Evolutionary conservation across 2,888 invertebrate species (phyloP).

Genomic region (Aspidiotus rigidus): DNA sequence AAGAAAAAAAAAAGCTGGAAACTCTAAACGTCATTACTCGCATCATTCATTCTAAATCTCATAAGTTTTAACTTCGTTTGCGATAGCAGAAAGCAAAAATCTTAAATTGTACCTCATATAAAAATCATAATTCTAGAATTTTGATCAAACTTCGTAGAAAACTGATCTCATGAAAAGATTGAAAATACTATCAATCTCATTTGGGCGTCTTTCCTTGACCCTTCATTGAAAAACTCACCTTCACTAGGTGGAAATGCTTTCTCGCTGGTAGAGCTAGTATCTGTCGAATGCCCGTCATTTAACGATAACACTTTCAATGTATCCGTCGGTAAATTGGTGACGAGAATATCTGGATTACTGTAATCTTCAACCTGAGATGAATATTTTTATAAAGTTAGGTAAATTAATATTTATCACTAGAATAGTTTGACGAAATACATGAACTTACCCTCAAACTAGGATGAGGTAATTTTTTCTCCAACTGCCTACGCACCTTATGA

Average conservation of each 20-base stretch:
- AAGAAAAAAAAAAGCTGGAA: neutral
- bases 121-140: neutral
- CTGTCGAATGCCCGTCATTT: slow-evolving; percentile 48
- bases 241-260: slow-evolving; percentile 43
- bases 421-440: slow-evolving; percentile 6
- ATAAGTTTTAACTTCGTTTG: too few species aligned
- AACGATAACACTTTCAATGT: slow-evolving; percentile 33
- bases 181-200: neutral
- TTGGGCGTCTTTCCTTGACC: neutral
- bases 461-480: slow-evolving; percentile 31
- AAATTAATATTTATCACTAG: neutral
- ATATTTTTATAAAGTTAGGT: neutral
- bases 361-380: slow-evolving; percentile 21
- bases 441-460: slow-evolving; percentile 20
- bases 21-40: too few species aligned
- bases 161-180: neutral
- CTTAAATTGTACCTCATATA: neutral
- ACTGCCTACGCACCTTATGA: slow-evolving; percentile 42
- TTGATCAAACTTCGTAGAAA: neutral
- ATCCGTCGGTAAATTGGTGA: slow-evolving; percentile 22
- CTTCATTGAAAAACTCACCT: slow-evolving; percentile 38
- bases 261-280: slow-evolving; percentile 48
- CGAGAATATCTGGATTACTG: slow-evolving; percentile 7
- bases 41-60: slow-evolving; percentile 4
- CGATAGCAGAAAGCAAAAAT: too few species aligned